Percentiles rank a stretch among this genome's conserved stretches.
Evolutionary conservation across 2,888 invertebrate species (phyloP).

Genomic region (Onthophagus sagittarius): DNA sequence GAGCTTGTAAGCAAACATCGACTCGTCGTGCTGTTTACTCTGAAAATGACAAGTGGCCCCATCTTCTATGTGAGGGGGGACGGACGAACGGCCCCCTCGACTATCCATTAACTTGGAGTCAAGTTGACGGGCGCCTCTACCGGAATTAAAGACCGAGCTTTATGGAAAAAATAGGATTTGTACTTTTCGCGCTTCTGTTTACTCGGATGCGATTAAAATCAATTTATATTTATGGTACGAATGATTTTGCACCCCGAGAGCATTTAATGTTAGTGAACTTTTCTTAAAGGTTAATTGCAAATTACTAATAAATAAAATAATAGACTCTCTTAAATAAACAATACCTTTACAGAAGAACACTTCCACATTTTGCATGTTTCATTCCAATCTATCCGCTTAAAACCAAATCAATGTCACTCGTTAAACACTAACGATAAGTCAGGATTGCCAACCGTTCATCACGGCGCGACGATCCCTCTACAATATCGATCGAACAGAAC

Average conservation of each 20-base stretch:
- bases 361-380: background rate
- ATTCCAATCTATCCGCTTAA: background rate
- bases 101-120: constrained; percentile 39
- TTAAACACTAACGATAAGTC: background rate
- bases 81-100: constrained; percentile 27
- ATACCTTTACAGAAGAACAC: too few species aligned
- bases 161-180: background rate
- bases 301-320: too few species aligned
- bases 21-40: constrained; percentile 45
- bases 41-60: constrained; percentile 46
- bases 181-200: background rate
- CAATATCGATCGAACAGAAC: background rate
- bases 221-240: too few species aligned
- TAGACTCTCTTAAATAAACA: too few species aligned
- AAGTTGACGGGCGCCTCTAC: constrained; percentile 26
- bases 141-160: background rate
- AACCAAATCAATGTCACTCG: background rate
- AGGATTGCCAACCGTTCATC: background rate
- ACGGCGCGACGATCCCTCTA: background rate
- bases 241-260: too few species aligned
- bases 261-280: too few species aligned
- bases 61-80: constrained; percentile 34
- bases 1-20: constrained; percentile 47
- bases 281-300: too few species aligned
- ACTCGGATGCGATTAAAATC: too few species aligned